phyloP scores from a whole-genome alignment of 2,797 vertebrate genomes.

The Coregonus sp. region DNA sequence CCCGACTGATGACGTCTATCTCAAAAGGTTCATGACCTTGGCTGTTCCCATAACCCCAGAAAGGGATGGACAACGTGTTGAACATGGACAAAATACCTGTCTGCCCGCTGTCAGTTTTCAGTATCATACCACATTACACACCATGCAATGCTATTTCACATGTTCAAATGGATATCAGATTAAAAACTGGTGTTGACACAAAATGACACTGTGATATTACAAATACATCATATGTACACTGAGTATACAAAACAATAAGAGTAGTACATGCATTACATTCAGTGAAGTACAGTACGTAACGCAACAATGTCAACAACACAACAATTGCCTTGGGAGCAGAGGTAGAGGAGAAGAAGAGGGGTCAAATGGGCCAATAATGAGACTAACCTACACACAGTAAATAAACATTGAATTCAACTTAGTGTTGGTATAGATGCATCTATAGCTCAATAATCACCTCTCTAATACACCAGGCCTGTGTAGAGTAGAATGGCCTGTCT shows the following conservation, averaged over 20 bases:
- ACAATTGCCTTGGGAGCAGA: background rate
- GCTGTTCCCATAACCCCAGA: slow-evolving; percentile 15
- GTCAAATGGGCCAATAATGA: background rate
- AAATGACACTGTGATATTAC: no score
- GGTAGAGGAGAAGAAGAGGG: background rate
- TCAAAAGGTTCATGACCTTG: slow-evolving; percentile 56
- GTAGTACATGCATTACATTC: no score
- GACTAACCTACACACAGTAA: background rate
- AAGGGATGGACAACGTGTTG: slow-evolving; percentile 21
- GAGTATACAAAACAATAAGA: no score
- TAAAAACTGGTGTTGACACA: no score
- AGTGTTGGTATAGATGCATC: background rate
- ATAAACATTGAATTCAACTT: slow-evolving; percentile 5
- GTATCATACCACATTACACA: no score
- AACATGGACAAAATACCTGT: background rate
- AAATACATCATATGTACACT: no score
- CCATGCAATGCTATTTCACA: no score
- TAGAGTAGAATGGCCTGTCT: background rate
- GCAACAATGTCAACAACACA: background rate
- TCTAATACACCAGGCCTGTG: background rate
- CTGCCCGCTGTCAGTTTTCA: no score
- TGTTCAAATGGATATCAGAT: no score
- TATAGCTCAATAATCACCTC: background rate
- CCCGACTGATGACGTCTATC: slow-evolving; percentile 40
- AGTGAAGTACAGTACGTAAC: no score